These are phyloP conservation scores for Meda fulgida DNA, from an alignment of 2,797 vertebrate genomes.

Conservation along the genomic window DNA sequence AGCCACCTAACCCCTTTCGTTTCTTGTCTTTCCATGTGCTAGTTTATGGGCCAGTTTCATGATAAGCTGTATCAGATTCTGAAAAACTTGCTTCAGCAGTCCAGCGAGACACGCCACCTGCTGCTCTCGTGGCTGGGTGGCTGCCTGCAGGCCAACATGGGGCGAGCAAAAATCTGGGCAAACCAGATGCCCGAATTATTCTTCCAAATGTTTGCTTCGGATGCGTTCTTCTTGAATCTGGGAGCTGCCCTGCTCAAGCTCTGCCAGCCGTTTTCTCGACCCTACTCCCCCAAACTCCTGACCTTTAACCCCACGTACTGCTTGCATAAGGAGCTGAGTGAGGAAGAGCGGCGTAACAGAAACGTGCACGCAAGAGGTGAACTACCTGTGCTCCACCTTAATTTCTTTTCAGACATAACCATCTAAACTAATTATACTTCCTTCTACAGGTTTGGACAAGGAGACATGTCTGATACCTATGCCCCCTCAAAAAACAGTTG, in stretches of 20 bases:
- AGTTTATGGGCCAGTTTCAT: constrained; percentile 98
- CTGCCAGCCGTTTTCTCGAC: constrained; percentile 97
- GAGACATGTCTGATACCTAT: constrained; percentile 94
- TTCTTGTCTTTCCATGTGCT: constrained; percentile 42
- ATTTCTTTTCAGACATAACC: neutral
- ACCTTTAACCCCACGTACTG: constrained; percentile 98
- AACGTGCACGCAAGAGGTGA: constrained; percentile 95
- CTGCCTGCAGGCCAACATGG: constrained; percentile 93
- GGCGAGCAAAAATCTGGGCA: constrained; percentile 97
- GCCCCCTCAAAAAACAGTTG: constrained; percentile 81
- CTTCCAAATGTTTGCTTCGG: constrained; percentile 95
- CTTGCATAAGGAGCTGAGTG: constrained; percentile 89
- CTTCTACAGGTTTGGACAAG: constrained; percentile 88
- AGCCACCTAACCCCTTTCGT: constrained; percentile 20
- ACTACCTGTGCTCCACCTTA: neutral
- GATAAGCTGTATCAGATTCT: constrained; percentile 95
- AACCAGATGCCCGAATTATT: constrained; percentile 99
- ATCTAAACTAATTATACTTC: constrained; percentile 27
- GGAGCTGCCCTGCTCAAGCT: constrained; percentile 92
- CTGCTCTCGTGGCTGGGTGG: constrained; percentile 95
- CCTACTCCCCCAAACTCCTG: constrained; percentile 88
- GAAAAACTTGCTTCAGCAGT: constrained; percentile 93
- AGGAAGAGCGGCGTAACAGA: constrained; percentile 89
- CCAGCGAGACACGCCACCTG: constrained; percentile 91
- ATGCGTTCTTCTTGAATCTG: constrained; percentile 95